A percentile compares a stretch with the other conserved stretches of the same genome.
phyloP scores from a whole-genome alignment of 2,888 invertebrate species.

The Pristionchus japonicus region DNA sequence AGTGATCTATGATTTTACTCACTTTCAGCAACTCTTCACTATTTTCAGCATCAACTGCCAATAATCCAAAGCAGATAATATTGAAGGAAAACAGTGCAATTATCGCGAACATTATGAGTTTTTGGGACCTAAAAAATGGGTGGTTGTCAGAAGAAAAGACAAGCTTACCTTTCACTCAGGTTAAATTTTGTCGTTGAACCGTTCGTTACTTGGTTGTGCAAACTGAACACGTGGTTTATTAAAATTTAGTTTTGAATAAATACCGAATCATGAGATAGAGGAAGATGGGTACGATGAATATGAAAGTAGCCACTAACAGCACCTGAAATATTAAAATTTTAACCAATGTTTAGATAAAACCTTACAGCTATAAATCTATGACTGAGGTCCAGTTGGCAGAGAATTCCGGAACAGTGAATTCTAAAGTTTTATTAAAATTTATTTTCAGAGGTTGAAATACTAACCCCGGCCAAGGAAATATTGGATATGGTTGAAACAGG shows the following conservation, averaged over 20 bases:
- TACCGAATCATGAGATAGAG: not conserved
- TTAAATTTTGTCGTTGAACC: not conserved
- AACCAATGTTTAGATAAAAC: not conserved
- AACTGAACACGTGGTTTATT: not conserved
- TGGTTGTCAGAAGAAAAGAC: too few species aligned
- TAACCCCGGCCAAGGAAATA: not conserved
- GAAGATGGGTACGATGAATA: not conserved
- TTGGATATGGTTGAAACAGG: not conserved
- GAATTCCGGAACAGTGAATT: not conserved
- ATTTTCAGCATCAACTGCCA: not conserved
- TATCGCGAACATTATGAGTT: not conserved
- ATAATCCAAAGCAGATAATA: not conserved
- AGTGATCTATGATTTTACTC: not conserved
- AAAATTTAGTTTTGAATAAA: too few species aligned
- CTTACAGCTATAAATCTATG: not conserved
- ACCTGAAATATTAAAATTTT: not conserved
- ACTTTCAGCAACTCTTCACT: not conserved
- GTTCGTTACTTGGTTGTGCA: not conserved
- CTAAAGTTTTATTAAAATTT: not conserved
- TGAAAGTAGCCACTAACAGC: not conserved
- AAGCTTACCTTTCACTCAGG: not conserved
- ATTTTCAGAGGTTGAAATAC: not conserved
- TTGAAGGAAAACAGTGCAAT: not conserved
- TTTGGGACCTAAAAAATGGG: not conserved
- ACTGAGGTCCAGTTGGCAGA: not conserved